Percentiles rank a stretch among this genome's conserved stretches.
Conservation (phyloP, 2,888 invertebrate genomes). For the Dynastes maya region DNA sequence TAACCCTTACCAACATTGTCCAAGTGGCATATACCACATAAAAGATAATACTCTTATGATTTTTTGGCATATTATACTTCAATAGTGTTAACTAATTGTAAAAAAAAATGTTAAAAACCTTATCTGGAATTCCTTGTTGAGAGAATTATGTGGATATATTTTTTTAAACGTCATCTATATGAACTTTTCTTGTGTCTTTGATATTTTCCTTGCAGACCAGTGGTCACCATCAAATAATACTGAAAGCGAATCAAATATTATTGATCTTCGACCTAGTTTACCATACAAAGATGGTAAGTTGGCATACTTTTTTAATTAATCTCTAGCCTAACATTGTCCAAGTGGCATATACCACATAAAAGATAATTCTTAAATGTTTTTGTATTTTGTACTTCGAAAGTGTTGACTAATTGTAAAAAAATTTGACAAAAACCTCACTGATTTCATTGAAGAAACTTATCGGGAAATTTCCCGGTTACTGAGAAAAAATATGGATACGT, state of each 20-base stretch:
- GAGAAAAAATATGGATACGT: constrained; percentile 17
- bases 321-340: constrained; percentile 12
- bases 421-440: constrained; percentile 68
- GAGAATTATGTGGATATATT: no score
- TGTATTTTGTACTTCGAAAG: no score
- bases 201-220: no score
- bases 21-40: no score
- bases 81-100: not conserved
- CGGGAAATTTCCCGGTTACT: constrained; percentile 48
- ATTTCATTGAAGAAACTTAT: no score
- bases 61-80: no score
- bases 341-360: no score
- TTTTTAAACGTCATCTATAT: no score
- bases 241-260: constrained; percentile 58
- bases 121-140: constrained; percentile 56
- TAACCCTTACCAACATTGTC: constrained; percentile 23
- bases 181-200: no score
- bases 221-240: no score
- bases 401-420: constrained; percentile 72
- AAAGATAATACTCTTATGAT: no score
- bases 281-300: constrained; percentile 68
- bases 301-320: not conserved
- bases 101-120: constrained; percentile 43
- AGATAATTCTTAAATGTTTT: no score
- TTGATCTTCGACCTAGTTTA: constrained; percentile 59